These are phyloP conservation scores for Lytechinus pictus DNA, from an alignment of 35 echinoderm and acorn worm genomes.

Conservation along the genomic window DNA sequence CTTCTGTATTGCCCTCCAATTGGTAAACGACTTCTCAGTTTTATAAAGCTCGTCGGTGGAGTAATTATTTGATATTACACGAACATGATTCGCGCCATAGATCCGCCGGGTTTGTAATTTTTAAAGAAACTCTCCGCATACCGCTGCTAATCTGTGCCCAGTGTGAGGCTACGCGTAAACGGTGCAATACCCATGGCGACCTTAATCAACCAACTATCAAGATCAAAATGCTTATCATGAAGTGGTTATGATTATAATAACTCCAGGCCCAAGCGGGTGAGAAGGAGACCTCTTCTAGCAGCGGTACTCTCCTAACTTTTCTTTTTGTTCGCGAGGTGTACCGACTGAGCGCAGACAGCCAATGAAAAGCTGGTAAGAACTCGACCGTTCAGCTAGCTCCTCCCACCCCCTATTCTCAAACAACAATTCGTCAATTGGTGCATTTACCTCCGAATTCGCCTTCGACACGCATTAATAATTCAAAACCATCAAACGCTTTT, in stretches of 20 bases:
- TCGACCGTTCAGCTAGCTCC: neutral
- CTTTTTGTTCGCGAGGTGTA: conserved; percentile 6
- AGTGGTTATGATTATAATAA: conserved; percentile 29
- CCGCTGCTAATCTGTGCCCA: neutral
- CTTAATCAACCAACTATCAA: neutral
- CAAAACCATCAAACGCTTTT: conserved; percentile 5
- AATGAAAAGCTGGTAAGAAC: neutral
- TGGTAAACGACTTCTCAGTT: neutral
- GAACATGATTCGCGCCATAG: neutral
- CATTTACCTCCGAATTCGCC: conserved; percentile 28
- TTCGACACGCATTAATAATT: conserved; percentile 26
- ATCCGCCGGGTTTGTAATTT: neutral
- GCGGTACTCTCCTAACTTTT: neutral
- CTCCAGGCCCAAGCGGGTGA: neutral
- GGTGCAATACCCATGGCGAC: neutral
- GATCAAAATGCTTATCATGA: conserved; percentile 36
- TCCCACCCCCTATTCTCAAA: conserved; percentile 11
- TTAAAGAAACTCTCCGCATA: conserved; percentile 40
- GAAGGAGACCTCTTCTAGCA: neutral
- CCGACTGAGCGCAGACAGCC: neutral
- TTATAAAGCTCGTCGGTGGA: neutral
- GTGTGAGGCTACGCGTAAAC: conserved; percentile 2
- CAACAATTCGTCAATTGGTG: conserved; percentile 13
- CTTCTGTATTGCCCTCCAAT: neutral
- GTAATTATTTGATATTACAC: conserved; percentile 15